Percentiles rank a stretch among this genome's conserved stretches.
Conservation (phyloP, 2,888 invertebrate genomes). For the Nephrotoma flavescens region DNA sequence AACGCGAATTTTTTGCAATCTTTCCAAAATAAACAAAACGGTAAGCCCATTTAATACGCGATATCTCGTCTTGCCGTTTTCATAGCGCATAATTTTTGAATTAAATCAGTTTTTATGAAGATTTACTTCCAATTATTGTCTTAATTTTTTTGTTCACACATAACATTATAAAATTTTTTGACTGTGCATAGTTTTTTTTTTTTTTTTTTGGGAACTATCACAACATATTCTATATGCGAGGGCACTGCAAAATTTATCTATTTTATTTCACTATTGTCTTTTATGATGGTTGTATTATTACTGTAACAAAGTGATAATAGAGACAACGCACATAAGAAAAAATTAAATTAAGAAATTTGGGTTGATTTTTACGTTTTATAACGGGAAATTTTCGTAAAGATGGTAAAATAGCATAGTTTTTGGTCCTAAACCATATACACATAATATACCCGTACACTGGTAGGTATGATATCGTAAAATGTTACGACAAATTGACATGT, state of each 20-base stretch:
- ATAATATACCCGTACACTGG: not conserved
- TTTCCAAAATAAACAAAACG: not conserved
- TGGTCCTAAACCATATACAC: not conserved
- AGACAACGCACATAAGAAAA: not conserved
- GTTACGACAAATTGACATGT: not conserved
- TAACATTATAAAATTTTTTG: not conserved
- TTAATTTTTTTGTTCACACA: not conserved
- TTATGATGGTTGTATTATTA: not conserved
- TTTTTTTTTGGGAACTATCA: not conserved
- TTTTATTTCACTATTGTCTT: not conserved
- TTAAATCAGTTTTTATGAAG: not conserved
- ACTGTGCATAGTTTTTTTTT: not conserved
- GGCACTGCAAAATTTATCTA: not conserved
- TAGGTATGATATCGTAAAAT: not conserved
- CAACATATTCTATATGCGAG: not conserved
- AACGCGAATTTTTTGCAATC: not conserved
- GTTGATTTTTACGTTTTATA: not conserved
- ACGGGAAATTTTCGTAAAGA: not conserved
- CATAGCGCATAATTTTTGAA: not conserved
- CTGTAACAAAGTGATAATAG: not conserved
- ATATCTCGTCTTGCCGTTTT: not conserved
- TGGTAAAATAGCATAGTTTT: not conserved
- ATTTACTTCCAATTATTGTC: not conserved
- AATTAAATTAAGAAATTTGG: not conserved
- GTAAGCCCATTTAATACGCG: not conserved